Conservation (phyloP, 2,797 vertebrate species). For the Dicrostonyx torquatus region DNA sequence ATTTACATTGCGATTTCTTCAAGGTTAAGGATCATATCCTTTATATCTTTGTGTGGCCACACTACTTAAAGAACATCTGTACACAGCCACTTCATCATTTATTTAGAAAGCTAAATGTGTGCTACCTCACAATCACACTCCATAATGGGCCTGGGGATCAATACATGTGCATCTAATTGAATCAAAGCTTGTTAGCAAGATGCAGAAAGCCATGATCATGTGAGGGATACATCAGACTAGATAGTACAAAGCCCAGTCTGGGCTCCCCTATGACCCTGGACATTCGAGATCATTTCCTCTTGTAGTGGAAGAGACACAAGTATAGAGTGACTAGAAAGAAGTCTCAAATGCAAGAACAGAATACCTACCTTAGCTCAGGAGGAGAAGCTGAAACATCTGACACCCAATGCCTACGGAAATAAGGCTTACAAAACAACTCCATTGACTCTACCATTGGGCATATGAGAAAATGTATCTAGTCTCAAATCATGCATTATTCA, state of each 20-base stretch:
- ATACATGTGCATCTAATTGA: conserved; percentile 51
- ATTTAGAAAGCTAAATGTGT: conserved; percentile 60
- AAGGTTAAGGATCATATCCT: conserved; percentile 44
- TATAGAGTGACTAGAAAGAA: neutral
- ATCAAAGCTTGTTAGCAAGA: conserved; percentile 1
- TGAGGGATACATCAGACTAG: neutral
- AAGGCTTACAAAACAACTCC: neutral
- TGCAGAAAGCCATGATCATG: neutral
- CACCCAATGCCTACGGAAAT: neutral
- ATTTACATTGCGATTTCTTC: neutral
- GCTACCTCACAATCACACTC: neutral
- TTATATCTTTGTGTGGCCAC: neutral
- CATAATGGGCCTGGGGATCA: conserved; percentile 57
- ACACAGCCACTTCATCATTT: conserved; percentile 66
- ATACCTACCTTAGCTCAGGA: accelerated
- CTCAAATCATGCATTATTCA: neutral
- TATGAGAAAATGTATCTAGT: neutral
- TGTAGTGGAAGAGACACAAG: neutral
- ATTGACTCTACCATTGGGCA: neutral
- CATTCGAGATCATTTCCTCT: neutral
- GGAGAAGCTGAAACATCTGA: neutral
- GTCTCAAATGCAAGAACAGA: neutral
- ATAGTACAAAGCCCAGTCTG: accelerated
- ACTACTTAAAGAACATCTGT: conserved; percentile 44
- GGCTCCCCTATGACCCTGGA: neutral